These are phyloP conservation scores for Taenioides sp. DNA, from an alignment of 2,797 vertebrate genomes.

Conservation along the genomic window DNA sequence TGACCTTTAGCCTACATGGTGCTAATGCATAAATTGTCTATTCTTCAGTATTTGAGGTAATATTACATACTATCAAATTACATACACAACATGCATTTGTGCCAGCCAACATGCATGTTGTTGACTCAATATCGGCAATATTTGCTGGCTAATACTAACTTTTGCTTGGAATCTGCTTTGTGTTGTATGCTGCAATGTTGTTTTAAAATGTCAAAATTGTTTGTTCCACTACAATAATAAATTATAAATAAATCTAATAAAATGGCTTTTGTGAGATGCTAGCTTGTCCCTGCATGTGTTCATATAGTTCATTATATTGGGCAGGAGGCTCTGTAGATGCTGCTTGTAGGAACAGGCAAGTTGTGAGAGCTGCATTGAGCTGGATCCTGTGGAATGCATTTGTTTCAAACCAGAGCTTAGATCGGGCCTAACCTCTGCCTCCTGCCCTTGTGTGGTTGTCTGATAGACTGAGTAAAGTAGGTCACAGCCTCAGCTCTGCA, in stretches of 20 bases:
- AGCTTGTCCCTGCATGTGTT: constrained; percentile 2
- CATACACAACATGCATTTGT: neutral
- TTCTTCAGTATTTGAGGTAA: neutral
- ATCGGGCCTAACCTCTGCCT: constrained; percentile 70
- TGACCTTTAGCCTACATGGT: neutral
- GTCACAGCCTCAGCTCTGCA: constrained; percentile 66
- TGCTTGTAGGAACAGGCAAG: constrained; percentile 73
- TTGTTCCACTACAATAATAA: neutral
- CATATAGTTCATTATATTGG: constrained; percentile 15
- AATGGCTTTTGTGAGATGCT: constrained; percentile 17
- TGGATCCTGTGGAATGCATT: constrained; percentile 72
- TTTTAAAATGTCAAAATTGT: neutral
- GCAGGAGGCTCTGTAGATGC: constrained; percentile 41
- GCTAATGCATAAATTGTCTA: neutral
- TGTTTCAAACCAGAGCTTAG: constrained; percentile 72
- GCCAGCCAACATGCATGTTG: neutral
- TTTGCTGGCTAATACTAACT: too few species aligned
- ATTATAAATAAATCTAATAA: neutral
- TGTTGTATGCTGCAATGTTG: neutral
- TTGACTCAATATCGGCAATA: neutral
- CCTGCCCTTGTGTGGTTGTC: constrained; percentile 58
- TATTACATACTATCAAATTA: neutral
- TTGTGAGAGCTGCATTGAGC: constrained; percentile 58
- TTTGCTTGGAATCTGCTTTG: neutral
- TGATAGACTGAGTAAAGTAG: constrained; percentile 65